Conservation (phyloP, 2,888 invertebrate species). For the Dorcus hopei region DNA sequence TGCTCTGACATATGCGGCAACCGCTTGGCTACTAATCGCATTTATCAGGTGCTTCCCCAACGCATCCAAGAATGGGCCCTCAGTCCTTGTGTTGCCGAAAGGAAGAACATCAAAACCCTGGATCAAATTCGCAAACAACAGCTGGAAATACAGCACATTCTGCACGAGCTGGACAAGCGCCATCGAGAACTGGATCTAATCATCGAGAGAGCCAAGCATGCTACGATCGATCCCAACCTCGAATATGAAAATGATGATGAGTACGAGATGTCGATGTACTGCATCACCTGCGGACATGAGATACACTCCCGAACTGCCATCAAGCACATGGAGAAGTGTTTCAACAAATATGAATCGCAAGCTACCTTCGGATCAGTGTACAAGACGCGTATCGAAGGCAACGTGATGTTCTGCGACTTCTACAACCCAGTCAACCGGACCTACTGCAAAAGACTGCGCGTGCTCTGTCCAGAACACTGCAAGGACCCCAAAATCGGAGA, state of each 20-base stretch:
- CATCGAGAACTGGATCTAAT: slow-evolving; percentile 76
- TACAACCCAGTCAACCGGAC: slow-evolving; percentile 85
- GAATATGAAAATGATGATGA: slow-evolving; percentile 65
- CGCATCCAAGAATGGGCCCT: slow-evolving; percentile 92
- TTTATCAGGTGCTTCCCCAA: slow-evolving; percentile 66
- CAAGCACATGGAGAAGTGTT: slow-evolving; percentile 98
- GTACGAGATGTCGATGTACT: slow-evolving; percentile 81
- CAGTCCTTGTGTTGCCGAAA: slow-evolving; percentile 82
- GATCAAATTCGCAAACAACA: slow-evolving; percentile 72
- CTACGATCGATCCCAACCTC: slow-evolving; percentile 61
- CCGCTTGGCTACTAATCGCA: slow-evolving; percentile 79
- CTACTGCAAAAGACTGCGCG: slow-evolving; percentile 92
- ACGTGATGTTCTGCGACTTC: slow-evolving; percentile 97
- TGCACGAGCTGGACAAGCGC: slow-evolving; percentile 77
- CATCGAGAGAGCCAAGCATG: slow-evolving; percentile 73
- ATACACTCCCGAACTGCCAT: slow-evolving; percentile 88
- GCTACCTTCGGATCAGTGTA: slow-evolving; percentile 94
- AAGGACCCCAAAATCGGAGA: slow-evolving; percentile 89
- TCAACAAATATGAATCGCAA: slow-evolving; percentile 96
- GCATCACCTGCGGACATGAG: slow-evolving; percentile 96
- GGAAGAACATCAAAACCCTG: slow-evolving; percentile 57
- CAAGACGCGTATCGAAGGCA: slow-evolving; percentile 90
- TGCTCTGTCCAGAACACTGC: slow-evolving; percentile 96
- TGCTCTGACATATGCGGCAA: slow-evolving; percentile 91
- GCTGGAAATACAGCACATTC: slow-evolving; percentile 70